Evolutionary conservation across 2,888 invertebrate species (phyloP), one percentile per base, ranked within the genome.

Genomic region (Camptogramma bilineatum): DNA sequence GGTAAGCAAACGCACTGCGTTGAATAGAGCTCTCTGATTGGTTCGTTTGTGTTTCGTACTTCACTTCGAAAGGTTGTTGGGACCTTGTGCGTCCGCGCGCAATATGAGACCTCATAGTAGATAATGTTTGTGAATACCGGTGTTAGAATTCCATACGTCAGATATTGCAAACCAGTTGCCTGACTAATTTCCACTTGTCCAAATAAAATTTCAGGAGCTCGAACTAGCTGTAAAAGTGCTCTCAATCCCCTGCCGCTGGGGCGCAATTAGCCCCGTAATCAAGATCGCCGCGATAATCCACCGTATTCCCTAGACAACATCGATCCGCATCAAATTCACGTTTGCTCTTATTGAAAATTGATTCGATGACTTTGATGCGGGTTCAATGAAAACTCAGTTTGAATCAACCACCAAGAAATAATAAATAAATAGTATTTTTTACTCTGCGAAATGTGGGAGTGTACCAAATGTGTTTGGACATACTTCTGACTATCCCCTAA

Each of bases 231-330:
- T 59, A 64, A 64, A 64, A 66, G 57, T 68, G 65, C 65, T 64
- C 63, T 64, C 62, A 64, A 58, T 68, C 69, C 67, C 54, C 59
- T 48, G 67, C 54, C 62, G 58, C 65, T 76, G 75, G 77, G 70
- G 75, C 74, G 78, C 83, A 88, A 87, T 88, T 87, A 87, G 84
- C 78, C 76, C 77, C 73, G 78, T 81, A 84, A 85, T 86, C 84
- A 84, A 84, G 84, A 85, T 85, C 79, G 75, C 75, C 75, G 70
- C 80, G 79, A 79, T 85, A 84, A 84, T 84, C 81, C 79, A 79
- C 72, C 75, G 79, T 78, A 71, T 80, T 82, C 82, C 81, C 82
- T 31, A 64, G 69, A 61, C 65, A 61, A 54, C 61, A 57, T 68
- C 68, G 70, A 65, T 69, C 58, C 66, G 60, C 52, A 64, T 64